These are phyloP conservation scores for Nebria brevicollis DNA, from an alignment of 2,888 invertebrate species.

Conservation along the genomic window DNA sequence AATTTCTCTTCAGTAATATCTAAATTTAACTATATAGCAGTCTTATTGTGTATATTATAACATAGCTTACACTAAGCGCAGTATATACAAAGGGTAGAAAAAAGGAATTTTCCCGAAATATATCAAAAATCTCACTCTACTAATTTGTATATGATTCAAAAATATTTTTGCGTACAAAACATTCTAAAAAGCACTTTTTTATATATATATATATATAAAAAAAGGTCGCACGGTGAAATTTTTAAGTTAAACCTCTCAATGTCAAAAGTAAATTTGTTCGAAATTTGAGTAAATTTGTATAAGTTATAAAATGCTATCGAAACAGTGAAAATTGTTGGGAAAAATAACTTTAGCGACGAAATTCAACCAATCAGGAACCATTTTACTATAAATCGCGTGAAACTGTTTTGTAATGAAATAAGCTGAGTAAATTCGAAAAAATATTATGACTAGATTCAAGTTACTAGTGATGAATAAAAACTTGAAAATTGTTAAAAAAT, in stretches of 20 bases:
- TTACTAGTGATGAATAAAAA: slow-evolving; percentile 11
- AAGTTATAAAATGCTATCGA: too few species aligned
- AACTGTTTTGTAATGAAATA: not conserved
- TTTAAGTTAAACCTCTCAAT: not conserved
- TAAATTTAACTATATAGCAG: slow-evolving; percentile 14
- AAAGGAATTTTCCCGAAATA: not conserved
- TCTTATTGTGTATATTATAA: slow-evolving; percentile 16
- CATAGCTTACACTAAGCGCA: slow-evolving; percentile 7
- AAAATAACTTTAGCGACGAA: too few species aligned
- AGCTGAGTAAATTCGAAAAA: not conserved
- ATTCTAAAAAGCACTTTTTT: not conserved
- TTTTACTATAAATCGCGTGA: too few species aligned
- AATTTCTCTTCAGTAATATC: slow-evolving; percentile 11
- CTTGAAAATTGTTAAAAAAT: not conserved
- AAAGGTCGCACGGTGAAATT: not conserved
- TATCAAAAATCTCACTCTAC: not conserved
- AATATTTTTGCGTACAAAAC: not conserved
- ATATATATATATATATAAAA: not conserved
- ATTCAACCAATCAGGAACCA: too few species aligned
- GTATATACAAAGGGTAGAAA: slow-evolving; percentile 2
- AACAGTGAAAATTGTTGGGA: too few species aligned
- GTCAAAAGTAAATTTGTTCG: not conserved
- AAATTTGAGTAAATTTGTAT: too few species aligned
- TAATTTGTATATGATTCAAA: not conserved
- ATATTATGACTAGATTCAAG: slow-evolving; percentile 14